Evolutionary conservation across 2,888 invertebrate genomes (phyloP).

Genomic region (Buathra laborator): DNA sequence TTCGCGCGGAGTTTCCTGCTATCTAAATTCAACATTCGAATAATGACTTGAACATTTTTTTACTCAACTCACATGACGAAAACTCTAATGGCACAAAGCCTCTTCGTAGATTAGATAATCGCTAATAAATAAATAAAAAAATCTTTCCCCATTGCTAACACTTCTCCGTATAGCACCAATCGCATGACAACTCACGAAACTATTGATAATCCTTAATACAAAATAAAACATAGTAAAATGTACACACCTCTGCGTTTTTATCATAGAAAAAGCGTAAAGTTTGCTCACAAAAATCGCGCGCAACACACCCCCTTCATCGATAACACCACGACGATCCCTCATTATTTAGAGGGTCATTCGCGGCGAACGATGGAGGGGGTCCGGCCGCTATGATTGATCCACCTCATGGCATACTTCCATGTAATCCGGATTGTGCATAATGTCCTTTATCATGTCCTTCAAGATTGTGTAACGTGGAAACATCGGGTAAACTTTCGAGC

Average conservation of each 20-base stretch:
- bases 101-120: background rate
- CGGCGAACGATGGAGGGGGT: constrained; percentile 84
- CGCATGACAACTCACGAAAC: constrained; percentile 11
- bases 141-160: background rate
- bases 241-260: constrained; percentile 44
- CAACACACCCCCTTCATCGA: constrained; percentile 78
- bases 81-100: background rate
- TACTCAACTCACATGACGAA: background rate
- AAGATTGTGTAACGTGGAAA: constrained; percentile 97
- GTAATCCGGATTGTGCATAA: constrained; percentile 98
- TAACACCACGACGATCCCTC: constrained; percentile 68
- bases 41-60: background rate
- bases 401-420: constrained; percentile 98
- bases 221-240: constrained; percentile 25
- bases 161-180: constrained; percentile 23
- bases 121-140: background rate
- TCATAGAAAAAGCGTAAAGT: constrained; percentile 59
- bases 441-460: constrained; percentile 98
- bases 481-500: constrained; percentile 97
- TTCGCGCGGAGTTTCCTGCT: constrained; percentile 26
- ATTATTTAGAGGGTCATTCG: constrained; percentile 81
- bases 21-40: constrained; percentile 41
- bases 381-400: constrained; percentile 86
- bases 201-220: constrained; percentile 1
- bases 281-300: constrained; percentile 31